A percentile compares a stretch with the other conserved stretches of the same genome.
phyloP scores from a whole-genome alignment of 2,888 invertebrate species.

The Pseudeuparius sepicola region DNA sequence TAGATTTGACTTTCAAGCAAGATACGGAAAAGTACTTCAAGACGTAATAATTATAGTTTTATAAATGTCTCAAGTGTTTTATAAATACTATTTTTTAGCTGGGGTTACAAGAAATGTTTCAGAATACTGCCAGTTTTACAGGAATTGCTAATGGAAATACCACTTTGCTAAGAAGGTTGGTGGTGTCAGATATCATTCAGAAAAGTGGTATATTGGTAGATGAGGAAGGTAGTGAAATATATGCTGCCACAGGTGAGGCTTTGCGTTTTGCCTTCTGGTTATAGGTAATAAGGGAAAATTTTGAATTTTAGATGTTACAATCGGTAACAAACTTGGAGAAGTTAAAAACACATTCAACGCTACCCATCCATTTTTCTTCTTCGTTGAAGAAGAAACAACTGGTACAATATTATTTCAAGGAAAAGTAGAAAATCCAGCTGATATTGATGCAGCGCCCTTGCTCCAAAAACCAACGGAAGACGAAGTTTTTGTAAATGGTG shows the following conservation, averaged over 20 bases:
- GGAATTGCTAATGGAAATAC: constrained; percentile 52
- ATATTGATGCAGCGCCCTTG: too few relatives aligned
- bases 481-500: too few relatives aligned
- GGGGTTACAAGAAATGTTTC: constrained; percentile 64
- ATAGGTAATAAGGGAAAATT: too few relatives aligned
- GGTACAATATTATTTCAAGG: constrained; percentile 69
- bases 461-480: too few relatives aligned
- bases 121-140: constrained; percentile 57
- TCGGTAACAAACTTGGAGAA: constrained; percentile 64
- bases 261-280: too few relatives aligned
- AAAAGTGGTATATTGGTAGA: constrained; percentile 68
- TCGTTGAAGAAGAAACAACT: constrained; percentile 64
- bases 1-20: constrained; percentile 58
- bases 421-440: constrained; percentile 62
- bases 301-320: constrained; percentile 45
- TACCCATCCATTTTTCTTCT: constrained; percentile 68
- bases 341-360: constrained; percentile 53
- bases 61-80: too few relatives aligned
- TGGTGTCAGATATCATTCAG: constrained; percentile 62
- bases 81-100: too few relatives aligned
- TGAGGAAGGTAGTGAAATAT: constrained; percentile 63
- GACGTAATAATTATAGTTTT: too few relatives aligned
- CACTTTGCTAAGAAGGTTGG: constrained; percentile 34
- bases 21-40: constrained; percentile 49
- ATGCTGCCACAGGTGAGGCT: constrained; percentile 64